These are phyloP conservation scores for Sebastes hubbsi DNA, from an alignment of 2,797 vertebrate species.

Conservation along the genomic window DNA sequence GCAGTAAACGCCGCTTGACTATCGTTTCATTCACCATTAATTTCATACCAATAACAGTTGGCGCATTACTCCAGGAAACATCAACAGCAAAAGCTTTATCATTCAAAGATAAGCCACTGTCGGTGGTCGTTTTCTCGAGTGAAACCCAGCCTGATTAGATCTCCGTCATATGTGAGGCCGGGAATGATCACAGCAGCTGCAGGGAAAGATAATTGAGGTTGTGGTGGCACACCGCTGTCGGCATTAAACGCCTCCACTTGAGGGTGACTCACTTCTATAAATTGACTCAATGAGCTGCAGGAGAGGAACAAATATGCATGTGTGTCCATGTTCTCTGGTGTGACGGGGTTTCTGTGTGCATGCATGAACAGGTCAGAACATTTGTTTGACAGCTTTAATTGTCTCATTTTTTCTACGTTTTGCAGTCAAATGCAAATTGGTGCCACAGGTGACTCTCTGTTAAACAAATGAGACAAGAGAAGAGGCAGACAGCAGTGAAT, in stretches of 20 bases:
- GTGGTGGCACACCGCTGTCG: slow-evolving; percentile 39
- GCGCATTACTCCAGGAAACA: neutral
- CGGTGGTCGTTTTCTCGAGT: neutral
- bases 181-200: neutral
- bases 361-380: neutral
- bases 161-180: neutral
- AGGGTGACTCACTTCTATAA: slow-evolving; percentile 63
- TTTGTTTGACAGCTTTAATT: neutral
- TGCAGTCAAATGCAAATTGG: slow-evolving; percentile 13
- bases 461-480: slow-evolving; percentile 5
- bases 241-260: slow-evolving; percentile 61
- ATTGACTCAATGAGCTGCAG: slow-evolving; percentile 32
- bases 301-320: neutral
- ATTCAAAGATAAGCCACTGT: neutral
- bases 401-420: neutral
- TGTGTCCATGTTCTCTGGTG: neutral
- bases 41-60: neutral
- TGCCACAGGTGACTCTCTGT: slow-evolving; percentile 18
- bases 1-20: neutral
- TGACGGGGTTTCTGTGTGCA: neutral
- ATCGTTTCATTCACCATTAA: neutral
- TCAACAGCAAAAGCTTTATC: neutral
- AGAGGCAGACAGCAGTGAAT: neutral
- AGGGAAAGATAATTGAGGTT: slow-evolving; percentile 49
- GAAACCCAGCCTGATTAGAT: neutral